Percentiles rank a stretch among this genome's conserved stretches.
These are phyloP conservation scores for Phortica okadai DNA, from an alignment of 2,888 invertebrate species.

Conservation along the genomic window DNA sequence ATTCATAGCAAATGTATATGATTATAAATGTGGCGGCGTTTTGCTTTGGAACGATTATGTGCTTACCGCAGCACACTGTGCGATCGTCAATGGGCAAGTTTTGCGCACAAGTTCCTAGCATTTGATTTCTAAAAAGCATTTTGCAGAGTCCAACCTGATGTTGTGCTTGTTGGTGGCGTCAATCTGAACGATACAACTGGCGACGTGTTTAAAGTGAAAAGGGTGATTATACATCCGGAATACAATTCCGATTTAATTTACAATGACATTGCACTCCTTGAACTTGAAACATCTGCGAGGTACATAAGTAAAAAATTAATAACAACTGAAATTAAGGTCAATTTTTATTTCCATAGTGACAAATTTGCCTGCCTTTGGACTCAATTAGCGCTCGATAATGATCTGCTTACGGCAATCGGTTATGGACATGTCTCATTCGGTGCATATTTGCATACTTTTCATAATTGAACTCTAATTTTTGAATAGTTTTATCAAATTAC, in stretches of 20 bases:
- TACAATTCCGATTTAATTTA: conserved; percentile 79
- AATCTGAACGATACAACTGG: conserved; percentile 54
- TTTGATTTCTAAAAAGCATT: neutral
- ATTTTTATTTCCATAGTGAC: neutral
- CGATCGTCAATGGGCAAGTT: conserved; percentile 52
- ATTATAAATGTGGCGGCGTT: conserved; percentile 67
- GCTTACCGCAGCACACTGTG: conserved; percentile 71
- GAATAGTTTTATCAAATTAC: neutral
- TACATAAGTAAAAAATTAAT: neutral
- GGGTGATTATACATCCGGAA: conserved; percentile 77
- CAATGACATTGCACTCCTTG: conserved; percentile 82
- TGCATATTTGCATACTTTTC: conserved; percentile 24
- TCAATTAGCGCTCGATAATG: conserved; percentile 58
- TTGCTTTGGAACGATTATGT: conserved; percentile 60
- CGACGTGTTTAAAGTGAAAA: conserved; percentile 41
- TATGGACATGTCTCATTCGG: conserved; percentile 79
- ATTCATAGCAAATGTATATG: conserved; percentile 43
- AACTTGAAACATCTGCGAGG: conserved; percentile 69
- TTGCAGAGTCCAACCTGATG: conserved; percentile 43
- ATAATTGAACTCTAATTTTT: neutral
- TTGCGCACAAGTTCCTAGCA: neutral
- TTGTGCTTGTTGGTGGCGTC: conserved; percentile 62
- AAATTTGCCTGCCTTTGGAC: conserved; percentile 78
- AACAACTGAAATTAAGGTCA: neutral
- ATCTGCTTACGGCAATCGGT: conserved; percentile 79